Base-by-base conservation (phyloP, 2,113 vertebrate species). In the Corythornis vintsioides region DNA sequence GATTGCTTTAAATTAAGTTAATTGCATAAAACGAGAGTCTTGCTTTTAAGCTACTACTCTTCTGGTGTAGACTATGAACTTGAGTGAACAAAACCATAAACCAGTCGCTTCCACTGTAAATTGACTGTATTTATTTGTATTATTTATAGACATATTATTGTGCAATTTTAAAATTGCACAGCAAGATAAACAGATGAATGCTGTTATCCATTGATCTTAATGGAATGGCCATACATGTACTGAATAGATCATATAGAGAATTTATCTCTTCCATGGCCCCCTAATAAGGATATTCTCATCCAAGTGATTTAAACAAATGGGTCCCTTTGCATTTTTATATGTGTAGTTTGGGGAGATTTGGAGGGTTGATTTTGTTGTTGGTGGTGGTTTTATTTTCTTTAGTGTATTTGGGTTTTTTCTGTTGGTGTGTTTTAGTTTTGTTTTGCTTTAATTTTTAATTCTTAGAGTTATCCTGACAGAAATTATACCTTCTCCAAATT, bases 161-260 rank as follows among this genome's bases (percentile, higher is more conserved):
- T 0, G 1, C 28, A 25, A 66, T 66, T 84, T 60, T 26, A 64
- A 43, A 75, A 67, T 65, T 40, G 35, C 11, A n/a, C 28, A 67
- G 42, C 13, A 64, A 60, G 24, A 40, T 52, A 40, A 70, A 74
- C 3, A 57, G 59, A 42, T 53, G 1, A 55, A 55, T 52, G n/a
- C 13, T 40, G 0, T 72, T 0, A 0, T 43, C n/a, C 10, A 4
- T 76, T 25, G 22, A 53, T 69, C 38, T 69, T 87, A 52, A 33
- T 19, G 55, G 28, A 71, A 60, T 40, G n/a, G 17, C 24, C 5
- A 1, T 57, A 13, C 7, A 0, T 43, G 3, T 72, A 26, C 60
- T 83, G 3, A 64, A 17, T 15, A 69, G 21, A 33, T 20, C 14
- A 25, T 16, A 3, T 21, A 52, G 40, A 15, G 11, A 31, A 25